These are phyloP conservation scores for Drosophila nikananu DNA, from an alignment of 1,140 invertebrate genomes.

Conservation along the genomic window DNA sequence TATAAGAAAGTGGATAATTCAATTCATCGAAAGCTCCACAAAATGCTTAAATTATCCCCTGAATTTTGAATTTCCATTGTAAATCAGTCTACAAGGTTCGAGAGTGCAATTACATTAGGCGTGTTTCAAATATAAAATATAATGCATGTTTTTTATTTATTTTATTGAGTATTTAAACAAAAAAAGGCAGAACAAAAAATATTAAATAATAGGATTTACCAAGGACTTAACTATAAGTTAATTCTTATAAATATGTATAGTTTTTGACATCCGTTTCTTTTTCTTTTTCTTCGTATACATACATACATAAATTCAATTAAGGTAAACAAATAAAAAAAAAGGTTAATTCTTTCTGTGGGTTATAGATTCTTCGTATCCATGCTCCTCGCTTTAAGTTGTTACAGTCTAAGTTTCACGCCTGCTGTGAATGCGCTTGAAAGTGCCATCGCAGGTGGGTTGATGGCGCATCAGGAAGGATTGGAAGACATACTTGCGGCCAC, in stretches of 20 bases:
- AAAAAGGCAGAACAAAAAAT: neutral
- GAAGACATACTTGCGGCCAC: conserved; percentile 76
- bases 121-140: neutral
- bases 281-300: too few relatives aligned
- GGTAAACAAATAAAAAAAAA: neutral
- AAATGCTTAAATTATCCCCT: too few relatives aligned
- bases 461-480: conserved; percentile 80
- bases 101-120: neutral
- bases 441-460: conserved; percentile 75
- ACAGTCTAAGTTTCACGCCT: conserved; percentile 39
- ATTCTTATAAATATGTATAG: neutral
- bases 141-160: neutral
- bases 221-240: neutral
- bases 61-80: neutral
- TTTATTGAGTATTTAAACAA: neutral
- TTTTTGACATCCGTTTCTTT: neutral
- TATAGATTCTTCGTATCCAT: neutral
- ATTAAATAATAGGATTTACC: neutral
- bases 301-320: too few relatives aligned
- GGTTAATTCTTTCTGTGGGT: neutral
- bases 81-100: too few relatives aligned
- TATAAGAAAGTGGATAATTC: too few relatives aligned
- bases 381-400: neutral
- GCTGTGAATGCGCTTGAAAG: conserved; percentile 55
- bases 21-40: too few relatives aligned